Evolutionary conservation across 2,113 vertebrate genomes (phyloP).

Genomic region (Eulemur rufifrons): DNA sequence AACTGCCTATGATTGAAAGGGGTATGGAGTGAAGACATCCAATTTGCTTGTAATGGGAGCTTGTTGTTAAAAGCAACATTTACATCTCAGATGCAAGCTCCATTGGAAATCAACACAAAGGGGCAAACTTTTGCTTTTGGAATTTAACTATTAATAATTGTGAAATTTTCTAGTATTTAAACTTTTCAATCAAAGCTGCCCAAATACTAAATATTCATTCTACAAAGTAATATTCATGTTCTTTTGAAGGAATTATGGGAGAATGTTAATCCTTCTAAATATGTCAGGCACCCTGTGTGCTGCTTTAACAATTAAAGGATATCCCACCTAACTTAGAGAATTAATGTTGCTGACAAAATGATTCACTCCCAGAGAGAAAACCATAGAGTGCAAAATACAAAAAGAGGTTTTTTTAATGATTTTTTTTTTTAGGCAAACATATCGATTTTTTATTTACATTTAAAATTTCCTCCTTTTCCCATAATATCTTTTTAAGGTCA

Average conservation of each 20-base stretch:
- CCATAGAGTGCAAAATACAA: not conserved
- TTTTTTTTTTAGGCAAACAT: not conserved
- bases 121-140: not conserved
- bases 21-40: not conserved
- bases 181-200: too few species aligned
- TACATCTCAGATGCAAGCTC: not conserved
- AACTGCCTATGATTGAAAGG: not conserved
- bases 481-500: not conserved
- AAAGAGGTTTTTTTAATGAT: not conserved
- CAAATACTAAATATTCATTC: not conserved
- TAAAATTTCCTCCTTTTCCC: not conserved
- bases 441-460: not conserved
- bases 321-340: not conserved
- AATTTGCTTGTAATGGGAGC: not conserved
- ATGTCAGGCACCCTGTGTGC: not conserved
- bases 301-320: not conserved
- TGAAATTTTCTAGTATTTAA: not conserved
- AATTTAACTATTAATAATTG: not conserved
- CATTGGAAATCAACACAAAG: slow-evolving; percentile 17
- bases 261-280: not conserved
- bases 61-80: not conserved
- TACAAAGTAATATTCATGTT: not conserved
- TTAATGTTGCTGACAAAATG: not conserved
- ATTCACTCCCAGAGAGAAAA: not conserved
- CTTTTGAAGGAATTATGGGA: not conserved